phyloP scores from a whole-genome alignment of 2,888 invertebrate species.

The Watsonalla binaria region DNA sequence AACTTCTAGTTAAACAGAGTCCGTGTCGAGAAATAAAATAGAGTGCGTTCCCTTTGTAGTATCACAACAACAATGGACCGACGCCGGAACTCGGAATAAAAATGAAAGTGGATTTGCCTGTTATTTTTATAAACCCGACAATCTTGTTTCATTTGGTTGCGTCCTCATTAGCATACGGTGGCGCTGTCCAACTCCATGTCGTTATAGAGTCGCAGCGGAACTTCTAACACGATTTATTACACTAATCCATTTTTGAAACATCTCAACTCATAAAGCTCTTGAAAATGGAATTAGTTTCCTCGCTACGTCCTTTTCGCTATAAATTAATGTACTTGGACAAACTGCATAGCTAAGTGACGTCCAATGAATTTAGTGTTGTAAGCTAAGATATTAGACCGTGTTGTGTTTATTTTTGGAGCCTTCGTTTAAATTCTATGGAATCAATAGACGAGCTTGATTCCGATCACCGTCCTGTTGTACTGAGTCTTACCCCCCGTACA shows the following conservation, averaged over 20 bases:
- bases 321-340: slow-evolving; percentile 8
- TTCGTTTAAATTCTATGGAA: no score
- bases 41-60: slow-evolving; percentile 55
- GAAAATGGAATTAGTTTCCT: slow-evolving; percentile 28
- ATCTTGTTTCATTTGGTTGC: slow-evolving; percentile 61
- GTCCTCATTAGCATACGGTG: slow-evolving; percentile 55
- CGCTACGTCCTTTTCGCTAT: slow-evolving; percentile 12
- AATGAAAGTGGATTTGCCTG: slow-evolving; percentile 75
- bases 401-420: background rate
- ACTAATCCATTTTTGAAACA: slow-evolving; percentile 16
- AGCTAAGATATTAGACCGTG: background rate
- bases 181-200: slow-evolving; percentile 11
- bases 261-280: slow-evolving; percentile 18
- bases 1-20: slow-evolving; percentile 29
- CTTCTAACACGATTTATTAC: slow-evolving; percentile 35
- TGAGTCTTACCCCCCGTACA: no score
- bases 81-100: slow-evolving; percentile 67
- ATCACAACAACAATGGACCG: slow-evolving; percentile 53
- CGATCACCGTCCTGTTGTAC: no score
- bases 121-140: slow-evolving; percentile 71
- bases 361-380: background rate
- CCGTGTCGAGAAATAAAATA: slow-evolving; percentile 40
- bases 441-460: no score
- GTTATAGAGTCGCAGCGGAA: slow-evolving; percentile 22
- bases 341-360: slow-evolving; percentile 3